Base-by-base conservation (phyloP, 2,113 vertebrate genomes). In the Pollachius pollachius region DNA sequence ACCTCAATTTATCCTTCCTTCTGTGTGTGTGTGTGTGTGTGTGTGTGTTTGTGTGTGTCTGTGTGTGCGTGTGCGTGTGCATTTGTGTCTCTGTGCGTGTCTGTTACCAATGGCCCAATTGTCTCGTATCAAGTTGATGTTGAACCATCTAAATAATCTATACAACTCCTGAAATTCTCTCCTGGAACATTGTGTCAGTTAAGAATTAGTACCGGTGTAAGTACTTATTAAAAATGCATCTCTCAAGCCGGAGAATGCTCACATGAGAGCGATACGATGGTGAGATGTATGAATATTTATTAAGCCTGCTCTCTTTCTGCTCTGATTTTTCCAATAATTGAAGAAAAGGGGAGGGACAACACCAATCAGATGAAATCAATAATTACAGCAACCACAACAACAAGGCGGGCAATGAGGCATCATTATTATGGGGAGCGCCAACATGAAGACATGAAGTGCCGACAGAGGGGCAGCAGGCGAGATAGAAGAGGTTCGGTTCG, bases 331-430 rank as follows among this genome's bases (percentile, higher is more conserved):
- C 70, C 62, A 52, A 73, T 63, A 3, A 34, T 30, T 17, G 48
- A 12, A 72, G 34, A 58, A 62, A n/a, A 60, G 65, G 25, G 54
- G 19, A 52, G 13, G 21, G 69, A 62, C 19, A 75, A 79, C 76
- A 77, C 70, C 76, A 66, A 72, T 76, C 64, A 63, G 69, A 75
- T 67, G 19, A 84, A 85, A 86, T 87, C 80, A 83, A 82, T 87
- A 64, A 0, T 8, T 77, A 69, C 48, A 60, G 52, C 65, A 16
- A 64, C 25, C 67, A 37, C 19, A 23, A 70, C 5, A 57, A 57
- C 1, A 17, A 5, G 54, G 17, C 15, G 15, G 54, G 17, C 15
- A 70, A 19, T 54, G 12, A 6, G 7, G 41, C 41, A 1, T 6
- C 41, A 70, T 52, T 75, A 71, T 69, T 62, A 77, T 61, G 62